A percentile compares a stretch with the other conserved stretches of the same genome.
phyloP scores from a whole-genome alignment of 2,888 invertebrate genomes.

The Lutraria lutraria region DNA sequence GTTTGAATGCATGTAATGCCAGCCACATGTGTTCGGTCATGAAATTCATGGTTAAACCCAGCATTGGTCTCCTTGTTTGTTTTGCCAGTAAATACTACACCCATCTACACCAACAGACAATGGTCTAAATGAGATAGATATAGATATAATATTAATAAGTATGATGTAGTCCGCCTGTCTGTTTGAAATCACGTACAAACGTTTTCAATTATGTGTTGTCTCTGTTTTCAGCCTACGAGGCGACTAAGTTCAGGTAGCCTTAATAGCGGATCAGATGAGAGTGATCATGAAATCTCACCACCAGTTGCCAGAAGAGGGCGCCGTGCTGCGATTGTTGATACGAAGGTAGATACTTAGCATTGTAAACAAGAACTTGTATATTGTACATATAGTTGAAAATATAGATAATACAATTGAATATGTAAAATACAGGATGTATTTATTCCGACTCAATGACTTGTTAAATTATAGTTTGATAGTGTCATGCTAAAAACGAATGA shows the following conservation, averaged over 20 bases:
- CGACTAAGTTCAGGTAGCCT: slow-evolving; percentile 81
- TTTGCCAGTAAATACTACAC: background rate
- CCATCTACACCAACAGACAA: background rate
- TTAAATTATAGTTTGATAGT: too few species aligned
- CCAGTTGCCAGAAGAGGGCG: slow-evolving; percentile 82
- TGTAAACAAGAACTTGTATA: too few species aligned
- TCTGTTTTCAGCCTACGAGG: slow-evolving; percentile 61
- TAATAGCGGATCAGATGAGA: slow-evolving; percentile 83
- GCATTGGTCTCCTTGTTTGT: background rate
- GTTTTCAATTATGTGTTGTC: background rate
- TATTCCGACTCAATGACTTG: too few species aligned
- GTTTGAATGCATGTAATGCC: background rate
- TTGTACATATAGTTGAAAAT: too few species aligned
- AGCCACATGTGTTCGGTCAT: background rate
- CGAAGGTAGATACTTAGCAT: slow-evolving; percentile 76
- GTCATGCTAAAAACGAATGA: too few species aligned
- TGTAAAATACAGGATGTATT: too few species aligned
- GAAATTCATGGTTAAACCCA: background rate
- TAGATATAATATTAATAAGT: background rate
- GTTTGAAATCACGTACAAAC: background rate
- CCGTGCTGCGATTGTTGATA: slow-evolving; percentile 84
- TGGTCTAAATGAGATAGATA: background rate
- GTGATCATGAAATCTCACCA: slow-evolving; percentile 80
- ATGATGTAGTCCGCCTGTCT: background rate
- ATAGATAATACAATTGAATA: too few species aligned